Percentiles rank a stretch among this genome's conserved stretches.
These are phyloP conservation scores for Gambusia yucatana DNA, from an alignment of 2,797 vertebrate species.

Conservation along the genomic window DNA sequence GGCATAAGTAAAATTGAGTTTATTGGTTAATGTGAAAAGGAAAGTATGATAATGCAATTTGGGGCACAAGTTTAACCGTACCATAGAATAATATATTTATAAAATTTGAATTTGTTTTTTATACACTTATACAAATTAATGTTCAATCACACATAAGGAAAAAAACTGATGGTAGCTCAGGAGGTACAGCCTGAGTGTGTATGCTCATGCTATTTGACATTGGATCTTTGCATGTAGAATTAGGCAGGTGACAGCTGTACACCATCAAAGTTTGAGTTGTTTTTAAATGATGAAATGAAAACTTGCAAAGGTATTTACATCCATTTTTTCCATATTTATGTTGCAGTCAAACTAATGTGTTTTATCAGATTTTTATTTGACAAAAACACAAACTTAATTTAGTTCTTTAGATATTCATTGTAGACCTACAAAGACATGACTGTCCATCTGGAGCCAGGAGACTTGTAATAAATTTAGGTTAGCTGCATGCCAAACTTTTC, in stretches of 20 bases:
- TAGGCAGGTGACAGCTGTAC: constrained; percentile 10
- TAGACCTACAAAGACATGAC: background rate
- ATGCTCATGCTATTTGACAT: background rate
- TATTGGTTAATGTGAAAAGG: background rate
- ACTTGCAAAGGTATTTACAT: background rate
- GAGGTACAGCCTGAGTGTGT: background rate
- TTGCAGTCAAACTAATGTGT: background rate
- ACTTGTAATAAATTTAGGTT: background rate
- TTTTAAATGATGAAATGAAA: background rate
- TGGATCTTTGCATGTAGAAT: constrained; percentile 25
- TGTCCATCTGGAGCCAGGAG: background rate
- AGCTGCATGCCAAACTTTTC: background rate
- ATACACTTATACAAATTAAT: background rate
- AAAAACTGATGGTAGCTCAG: background rate
- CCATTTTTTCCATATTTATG: background rate
- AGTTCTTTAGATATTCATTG: background rate
- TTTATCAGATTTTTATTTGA: too few species aligned
- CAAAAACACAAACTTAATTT: background rate
- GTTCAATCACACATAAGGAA: background rate
- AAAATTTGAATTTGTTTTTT: background rate
- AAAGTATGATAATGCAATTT: background rate
- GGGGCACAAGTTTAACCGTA: background rate
- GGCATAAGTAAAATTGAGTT: background rate
- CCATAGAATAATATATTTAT: background rate
- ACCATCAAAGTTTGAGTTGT: background rate